These are phyloP conservation scores for Melanogrammus aeglefinus DNA, from an alignment of 2,797 vertebrate genomes.

Conservation along the genomic window DNA sequence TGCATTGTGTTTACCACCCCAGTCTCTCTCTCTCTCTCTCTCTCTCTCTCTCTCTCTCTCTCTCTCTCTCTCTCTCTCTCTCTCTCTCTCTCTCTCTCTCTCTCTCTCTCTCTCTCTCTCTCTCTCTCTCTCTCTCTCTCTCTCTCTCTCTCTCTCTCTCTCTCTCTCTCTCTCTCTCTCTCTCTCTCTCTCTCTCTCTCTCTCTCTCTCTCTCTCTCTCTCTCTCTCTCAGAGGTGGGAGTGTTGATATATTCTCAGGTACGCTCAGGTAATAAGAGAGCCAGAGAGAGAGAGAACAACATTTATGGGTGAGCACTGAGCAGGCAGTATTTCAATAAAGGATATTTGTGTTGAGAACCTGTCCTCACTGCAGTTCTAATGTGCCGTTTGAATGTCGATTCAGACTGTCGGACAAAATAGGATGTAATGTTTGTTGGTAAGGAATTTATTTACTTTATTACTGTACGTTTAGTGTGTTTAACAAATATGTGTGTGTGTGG, in stretches of 20 bases:
- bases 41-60: background rate
- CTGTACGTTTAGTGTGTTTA: conserved; percentile 6
- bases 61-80: background rate
- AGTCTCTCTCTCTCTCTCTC: background rate
- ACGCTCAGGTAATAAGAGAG: background rate
- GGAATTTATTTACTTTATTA: conserved; percentile 16
- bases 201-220: conserved; percentile 9
- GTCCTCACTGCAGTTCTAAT: conserved; percentile 13
- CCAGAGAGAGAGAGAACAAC: background rate
- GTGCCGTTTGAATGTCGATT: background rate
- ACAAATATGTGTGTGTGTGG: background rate
- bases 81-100: conserved; percentile 13
- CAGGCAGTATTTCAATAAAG: background rate
- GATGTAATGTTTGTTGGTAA: conserved; percentile 6
- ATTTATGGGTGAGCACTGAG: background rate
- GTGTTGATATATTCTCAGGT: background rate
- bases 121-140: no score
- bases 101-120: no score
- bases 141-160: background rate
- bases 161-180: background rate
- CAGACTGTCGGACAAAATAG: background rate
- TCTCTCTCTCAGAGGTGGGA: conserved; percentile 9
- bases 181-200: background rate
- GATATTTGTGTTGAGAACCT: conserved; percentile 6
- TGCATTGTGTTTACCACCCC: background rate